These are phyloP conservation scores for Sporophila hypoxantha DNA, from an alignment of 2,113 vertebrate species.

Conservation along the genomic window DNA sequence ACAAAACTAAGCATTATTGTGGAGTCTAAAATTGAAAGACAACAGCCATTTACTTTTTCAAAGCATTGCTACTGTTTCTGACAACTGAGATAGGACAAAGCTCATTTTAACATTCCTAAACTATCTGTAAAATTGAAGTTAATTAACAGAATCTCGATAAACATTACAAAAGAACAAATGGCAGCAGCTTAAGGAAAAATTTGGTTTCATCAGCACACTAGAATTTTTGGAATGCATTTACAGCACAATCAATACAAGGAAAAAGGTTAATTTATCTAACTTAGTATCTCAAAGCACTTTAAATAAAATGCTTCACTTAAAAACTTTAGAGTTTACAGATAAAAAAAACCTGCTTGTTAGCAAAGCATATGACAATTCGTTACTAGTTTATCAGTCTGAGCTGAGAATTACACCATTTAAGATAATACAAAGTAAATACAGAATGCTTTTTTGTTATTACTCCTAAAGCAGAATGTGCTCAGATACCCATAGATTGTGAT, in stretches of 20 bases:
- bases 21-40: background rate
- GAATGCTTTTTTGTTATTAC: background rate
- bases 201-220: background rate
- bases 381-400: background rate
- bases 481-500: background rate
- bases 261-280: background rate
- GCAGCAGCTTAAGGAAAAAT: background rate
- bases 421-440: background rate
- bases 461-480: background rate
- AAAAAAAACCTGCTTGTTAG: background rate
- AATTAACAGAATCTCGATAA: background rate
- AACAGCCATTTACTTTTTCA: background rate
- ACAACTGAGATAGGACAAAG: background rate
- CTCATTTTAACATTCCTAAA: background rate
- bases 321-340: background rate
- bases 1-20: background rate
- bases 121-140: background rate
- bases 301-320: background rate
- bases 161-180: background rate
- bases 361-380: background rate
- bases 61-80: background rate
- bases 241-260: background rate
- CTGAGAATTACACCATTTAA: background rate
- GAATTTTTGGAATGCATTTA: constrained; percentile 7
- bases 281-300: background rate